Evolutionary conservation across 2,113 vertebrate genomes (phyloP), one percentile per base, ranked within the genome.

Genomic region (Caranx ignobilis): DNA sequence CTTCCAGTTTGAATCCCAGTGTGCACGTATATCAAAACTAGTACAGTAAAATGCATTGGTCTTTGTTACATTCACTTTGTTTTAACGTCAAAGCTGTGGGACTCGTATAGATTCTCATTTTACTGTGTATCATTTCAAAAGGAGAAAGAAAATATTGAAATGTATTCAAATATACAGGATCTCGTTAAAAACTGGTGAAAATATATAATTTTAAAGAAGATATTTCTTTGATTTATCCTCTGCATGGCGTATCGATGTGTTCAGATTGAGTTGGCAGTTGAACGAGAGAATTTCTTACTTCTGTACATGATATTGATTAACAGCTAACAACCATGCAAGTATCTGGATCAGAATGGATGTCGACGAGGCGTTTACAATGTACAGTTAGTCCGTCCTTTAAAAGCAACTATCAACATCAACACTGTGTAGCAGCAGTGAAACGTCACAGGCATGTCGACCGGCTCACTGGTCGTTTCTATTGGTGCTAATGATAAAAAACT

Each of bases 241-340:
- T 6, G 69, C 68, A 39, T 65, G 68, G 60, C 11, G 1, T 19
- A 16, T 80, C 57, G 57, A 64, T 47, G 10, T 79, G 2, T 39
- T 84, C 39, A 88, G 76, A 85, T 83, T 26, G 26, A 26, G 26
- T 26, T 92, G 89, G 89, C 91, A 92, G 90, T 92, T 76, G 67
- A 76, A 87, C 57, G 12, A 75, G 71, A 76, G 26, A 65, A 74
- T 11, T 6, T 75, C 8, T 70, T 19, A 64, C 59, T 26, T 26
- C 26, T 63, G 37, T 65, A 73, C 60, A 37, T 79, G 70, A 85
- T 64, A 85, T 11, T 61, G 48, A 83, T 50, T 56, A 87, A 92
- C 88, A 88, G 86, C 78, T 77, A 91, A 94, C 92, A 89, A 90
- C 68, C 93, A 94, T 93, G 93, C 93, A 91, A 70, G 75, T 37